Evolutionary conservation across 2,113 vertebrate genomes (phyloP).

Genomic region (Okapia johnstoni): DNA sequence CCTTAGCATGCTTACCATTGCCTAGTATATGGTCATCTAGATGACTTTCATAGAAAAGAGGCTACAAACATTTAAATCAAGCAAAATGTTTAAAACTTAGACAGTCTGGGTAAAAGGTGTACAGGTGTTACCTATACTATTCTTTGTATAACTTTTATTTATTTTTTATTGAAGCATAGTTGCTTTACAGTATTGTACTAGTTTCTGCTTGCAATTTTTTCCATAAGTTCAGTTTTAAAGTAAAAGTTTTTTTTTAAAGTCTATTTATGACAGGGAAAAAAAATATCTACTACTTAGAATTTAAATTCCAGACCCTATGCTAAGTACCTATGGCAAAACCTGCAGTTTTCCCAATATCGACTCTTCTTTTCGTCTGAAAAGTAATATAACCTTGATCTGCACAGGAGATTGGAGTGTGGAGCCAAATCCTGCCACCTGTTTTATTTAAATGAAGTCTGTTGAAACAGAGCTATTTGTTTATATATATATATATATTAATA

Average conservation of each 20-base stretch:
- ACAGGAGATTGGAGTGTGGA: fast-evolving
- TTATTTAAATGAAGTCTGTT: neutral
- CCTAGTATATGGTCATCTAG: neutral
- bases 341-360: neutral
- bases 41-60: neutral
- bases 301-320: neutral
- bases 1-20: neutral
- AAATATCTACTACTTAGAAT: neutral
- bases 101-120: neutral
- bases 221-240: neutral
- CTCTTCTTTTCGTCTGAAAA: neutral
- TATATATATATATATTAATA: neutral
- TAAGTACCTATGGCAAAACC: neutral
- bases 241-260: neutral
- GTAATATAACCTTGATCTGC: neutral
- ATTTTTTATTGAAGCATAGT: neutral
- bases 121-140: neutral
- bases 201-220: neutral
- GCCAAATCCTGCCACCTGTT: neutral
- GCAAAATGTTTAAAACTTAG: neutral
- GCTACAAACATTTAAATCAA: neutral
- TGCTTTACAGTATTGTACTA: neutral
- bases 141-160: neutral
- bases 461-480: neutral
- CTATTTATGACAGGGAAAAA: neutral